Base-by-base conservation (phyloP, 1,140 invertebrate species). In the Brachionus angularis region DNA sequence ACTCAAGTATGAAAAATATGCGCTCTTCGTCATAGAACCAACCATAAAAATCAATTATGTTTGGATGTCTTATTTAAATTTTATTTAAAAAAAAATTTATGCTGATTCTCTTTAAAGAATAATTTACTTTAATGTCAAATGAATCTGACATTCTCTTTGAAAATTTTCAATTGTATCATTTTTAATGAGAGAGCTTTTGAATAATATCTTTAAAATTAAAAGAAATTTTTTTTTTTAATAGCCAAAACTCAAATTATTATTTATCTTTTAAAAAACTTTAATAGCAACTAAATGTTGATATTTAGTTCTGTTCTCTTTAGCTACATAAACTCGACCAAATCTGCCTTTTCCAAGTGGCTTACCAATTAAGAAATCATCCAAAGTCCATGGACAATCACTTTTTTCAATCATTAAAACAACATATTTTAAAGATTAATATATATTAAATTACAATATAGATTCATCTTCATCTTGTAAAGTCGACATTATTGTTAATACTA, bases 311-410 rank as follows among this genome's bases (percentile, higher is more conserved):
- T 93, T 21, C 23, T 58, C 53, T 75, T 93, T 85, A 0, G 94
- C 95, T 72, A 98, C 80, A 80, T 96, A 98, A 0, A 98, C 96
- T 83, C 92, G 93, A 14, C 95, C 96, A 85, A 98, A 98, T 84
- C 96, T 97, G 58, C 96, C 96, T 84, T 93, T 93, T 0, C 96
- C 96, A 3, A 98, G 81, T 1, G 91, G 88, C 72, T 87, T 86
- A 0, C 95, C 95, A 78, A 98, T 91, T 75, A 97, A 93, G 83
- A 98, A 98, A 82, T 97, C 89, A 27, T 86, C 84, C n/a, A 97
- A 5, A 33, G 8, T 34, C 44, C 44, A 69, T 46, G 52, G n/a
- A 33, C 34, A 21, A 16, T 55, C 52, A 16, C 52, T 55, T n/a
- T n/a, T n/a, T n/a, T n/a, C n/a, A n/a, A n/a, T n/a, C n/a, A n/a